Evolutionary conservation across 1,140 invertebrate genomes (phyloP), one percentile per base, ranked within the genome.

Genomic region (Limonius californicus): DNA sequence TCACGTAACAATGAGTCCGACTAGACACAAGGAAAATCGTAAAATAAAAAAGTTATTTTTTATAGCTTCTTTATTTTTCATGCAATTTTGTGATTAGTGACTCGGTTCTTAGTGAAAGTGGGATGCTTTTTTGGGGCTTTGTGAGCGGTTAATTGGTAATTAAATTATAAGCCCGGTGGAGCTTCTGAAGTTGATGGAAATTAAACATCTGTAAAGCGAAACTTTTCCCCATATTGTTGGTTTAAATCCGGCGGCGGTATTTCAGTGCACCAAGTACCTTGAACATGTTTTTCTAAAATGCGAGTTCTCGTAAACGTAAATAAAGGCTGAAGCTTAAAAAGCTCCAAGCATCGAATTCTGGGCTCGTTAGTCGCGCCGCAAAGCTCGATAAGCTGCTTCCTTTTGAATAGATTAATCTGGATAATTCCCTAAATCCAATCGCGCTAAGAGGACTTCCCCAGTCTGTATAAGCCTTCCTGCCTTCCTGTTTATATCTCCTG

Each of bases 341-440:
- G 54, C 27, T 18, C 8, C 12, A 32, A 20, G 30, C 54, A 35
- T 55, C 8, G 54, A 57, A 57, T 30, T 39, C 27, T 32, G 54
- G 27, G 14, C 27, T 57, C 54, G 54, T 57, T 57, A 57, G 54
- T 57, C 54, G 54, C 54, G 32, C 32, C 54, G 32, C 54, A 57
- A 57, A 57, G 54, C 54, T 23, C 27, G 23, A 16, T 57, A 57
- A 57, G 54, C 54, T 57, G 9, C 15, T 57, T 57, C 54, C 54
- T 57, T 57, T 57, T 39, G 54, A 39, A 32, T 57, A 30, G 54
- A 30, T 57, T 57, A 57, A 57, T 57, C 54, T 39, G 32, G 32
- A 30, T 39, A 39, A 57, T 57, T 57, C 54, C 19, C 23, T 39
- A 57, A 57, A 57, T 57, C 54, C 54, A 57, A 57, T 57, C 54